A percentile compares a stretch with the other conserved stretches of the same genome.
phyloP scores from a whole-genome alignment of 2,797 vertebrate genomes.

The Hydrocynus forskahlii region DNA sequence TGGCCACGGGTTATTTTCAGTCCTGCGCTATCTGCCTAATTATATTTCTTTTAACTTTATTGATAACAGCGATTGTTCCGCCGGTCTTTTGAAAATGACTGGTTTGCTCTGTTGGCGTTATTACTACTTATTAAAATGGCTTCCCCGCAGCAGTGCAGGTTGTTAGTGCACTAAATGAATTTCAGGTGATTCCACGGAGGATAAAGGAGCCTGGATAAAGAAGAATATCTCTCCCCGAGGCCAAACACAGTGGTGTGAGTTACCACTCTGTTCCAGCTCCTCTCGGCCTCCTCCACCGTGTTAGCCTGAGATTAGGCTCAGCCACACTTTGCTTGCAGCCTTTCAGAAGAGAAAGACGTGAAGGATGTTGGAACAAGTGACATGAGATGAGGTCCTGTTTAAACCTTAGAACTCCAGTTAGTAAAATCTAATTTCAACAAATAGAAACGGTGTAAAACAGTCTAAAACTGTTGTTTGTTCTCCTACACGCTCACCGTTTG shows the following conservation, averaged over 20 bases:
- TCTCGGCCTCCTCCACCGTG: constrained; percentile 63
- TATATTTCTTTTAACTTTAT: constrained; percentile 61
- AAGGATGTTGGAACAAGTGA: constrained; percentile 7
- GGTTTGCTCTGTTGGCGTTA: constrained; percentile 70
- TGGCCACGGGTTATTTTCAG: constrained; percentile 29
- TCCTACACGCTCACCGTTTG: no score
- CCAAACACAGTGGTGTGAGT: constrained; percentile 51
- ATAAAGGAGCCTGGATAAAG: constrained; percentile 69
- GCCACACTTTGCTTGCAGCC: constrained; percentile 36
- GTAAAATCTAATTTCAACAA: no score
- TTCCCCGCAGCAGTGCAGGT: constrained; percentile 70
- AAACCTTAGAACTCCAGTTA: no score
- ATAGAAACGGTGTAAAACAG: no score
- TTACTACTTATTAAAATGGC: constrained; percentile 78
- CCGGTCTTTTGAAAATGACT: constrained; percentile 66
- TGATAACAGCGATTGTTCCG: constrained; percentile 56
- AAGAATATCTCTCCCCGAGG: constrained; percentile 55
- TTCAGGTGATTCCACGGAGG: constrained; percentile 73
- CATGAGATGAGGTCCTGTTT: not conserved
- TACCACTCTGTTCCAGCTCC: constrained; percentile 68
- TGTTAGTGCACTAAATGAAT: constrained; percentile 76
- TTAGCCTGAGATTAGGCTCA: constrained; percentile 45
- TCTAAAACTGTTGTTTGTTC: no score
- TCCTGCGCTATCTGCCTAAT: constrained; percentile 40
- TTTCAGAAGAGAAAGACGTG: constrained; percentile 28